Evolutionary conservation across 2,888 invertebrate genomes (phyloP).

Genomic region (Ellobium chinense): DNA sequence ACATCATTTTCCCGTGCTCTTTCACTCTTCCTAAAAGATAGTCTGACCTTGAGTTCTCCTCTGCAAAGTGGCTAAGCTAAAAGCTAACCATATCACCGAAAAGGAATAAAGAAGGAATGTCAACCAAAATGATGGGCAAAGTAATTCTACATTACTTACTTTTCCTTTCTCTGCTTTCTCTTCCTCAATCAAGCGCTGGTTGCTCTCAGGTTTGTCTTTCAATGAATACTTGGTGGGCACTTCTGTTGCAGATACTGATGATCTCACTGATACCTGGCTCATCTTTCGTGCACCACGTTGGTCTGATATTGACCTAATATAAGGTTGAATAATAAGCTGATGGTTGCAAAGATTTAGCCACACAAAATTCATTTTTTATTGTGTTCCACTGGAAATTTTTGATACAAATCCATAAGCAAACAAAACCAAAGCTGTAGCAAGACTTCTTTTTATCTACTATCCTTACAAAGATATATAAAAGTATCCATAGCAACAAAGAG

Average conservation of each 20-base stretch:
- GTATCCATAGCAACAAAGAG: too few species aligned
- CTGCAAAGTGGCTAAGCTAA: too few species aligned
- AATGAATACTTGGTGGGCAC: neutral
- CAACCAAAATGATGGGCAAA: too few species aligned
- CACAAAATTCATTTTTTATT: too few species aligned
- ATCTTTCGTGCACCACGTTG: neutral
- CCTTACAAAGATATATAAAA: too few species aligned
- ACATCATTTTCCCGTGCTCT: too few species aligned
- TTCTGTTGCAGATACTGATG: conserved; percentile 21
- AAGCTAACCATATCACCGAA: too few species aligned
- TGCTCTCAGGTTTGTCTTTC: neutral
- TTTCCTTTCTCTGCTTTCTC: conserved; percentile 39
- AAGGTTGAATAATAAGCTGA: neutral
- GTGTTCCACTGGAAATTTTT: neutral
- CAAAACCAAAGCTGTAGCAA: neutral
- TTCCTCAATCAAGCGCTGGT: conserved; percentile 28
- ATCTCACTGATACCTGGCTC: neutral
- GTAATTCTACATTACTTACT: conserved; percentile 17
- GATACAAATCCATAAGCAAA: neutral
- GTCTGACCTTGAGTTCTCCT: too few species aligned
- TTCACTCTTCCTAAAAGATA: too few species aligned
- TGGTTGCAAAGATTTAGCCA: too few species aligned
- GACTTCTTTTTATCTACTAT: too few species aligned
- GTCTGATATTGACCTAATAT: conserved; percentile 22
- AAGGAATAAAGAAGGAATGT: too few species aligned